Base-by-base conservation (phyloP, 2,113 vertebrate species). In the Dryoscopus gambensis region DNA sequence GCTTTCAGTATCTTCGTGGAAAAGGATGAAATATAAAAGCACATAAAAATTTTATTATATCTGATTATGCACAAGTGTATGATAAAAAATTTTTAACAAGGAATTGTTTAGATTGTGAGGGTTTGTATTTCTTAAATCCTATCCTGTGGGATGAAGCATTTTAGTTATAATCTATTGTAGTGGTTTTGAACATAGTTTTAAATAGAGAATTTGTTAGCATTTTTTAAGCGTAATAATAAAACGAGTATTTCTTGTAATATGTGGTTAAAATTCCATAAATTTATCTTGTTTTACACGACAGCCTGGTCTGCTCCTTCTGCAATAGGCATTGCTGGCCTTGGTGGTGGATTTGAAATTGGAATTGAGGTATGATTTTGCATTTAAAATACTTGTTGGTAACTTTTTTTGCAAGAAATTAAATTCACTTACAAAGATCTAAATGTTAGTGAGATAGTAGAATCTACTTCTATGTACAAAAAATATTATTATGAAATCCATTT, bases 251-350 rank as follows among this genome's bases (percentile, higher is more conserved):
- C 5, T 47, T 91, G 13, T 52, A 64, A 49, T 4, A 9, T 8
- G 6, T 88, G 25, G 5, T 55, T 39, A 74, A 75, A 75, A 33
- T 40, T 90, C 11, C 22, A 2, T 77, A 63, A 44, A 84, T 79
- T 69, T 83, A 4, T 96, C n/a, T 94, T 86, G 28, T 77, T 95
- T 94, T 91, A 11, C 55, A 33, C 47, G 13, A 74, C 75, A 99
- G 99, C 97, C 9, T 99, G 99, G 99, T 99, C 99, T 15, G 99
- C 99, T 31, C 99, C 99, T 20, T 99, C 99, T 37, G 99, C 99
- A 92, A 99, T 99, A 55, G 99, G 99, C 16, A 99, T 99, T 44
- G 99, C 99, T 37, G 99, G 99, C 31, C 98, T 99, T 37, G 99
- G 99, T 46, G 99, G 99, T 96, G 99, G 99, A 91, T 99, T 99